Percentiles rank a stretch among this genome's conserved stretches.
Evolutionary conservation across 2,888 invertebrate species (phyloP).

Genomic region (Limnephilus lunatus): DNA sequence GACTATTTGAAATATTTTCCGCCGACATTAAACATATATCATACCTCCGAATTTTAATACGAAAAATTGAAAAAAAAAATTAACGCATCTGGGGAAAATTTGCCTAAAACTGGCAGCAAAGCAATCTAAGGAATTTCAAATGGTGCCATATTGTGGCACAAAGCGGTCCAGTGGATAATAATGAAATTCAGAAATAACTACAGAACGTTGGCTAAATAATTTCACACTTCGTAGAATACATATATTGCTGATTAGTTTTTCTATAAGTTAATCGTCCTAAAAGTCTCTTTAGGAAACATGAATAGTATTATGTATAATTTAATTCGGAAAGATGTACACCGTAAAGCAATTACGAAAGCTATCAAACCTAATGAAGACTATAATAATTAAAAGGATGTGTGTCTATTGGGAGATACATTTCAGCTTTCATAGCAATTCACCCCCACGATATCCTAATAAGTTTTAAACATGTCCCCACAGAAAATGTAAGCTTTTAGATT

Average conservation of each 20-base stretch:
- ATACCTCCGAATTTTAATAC: too few relatives aligned
- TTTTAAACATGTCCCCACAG: slow-evolving; percentile 64
- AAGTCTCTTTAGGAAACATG: background rate
- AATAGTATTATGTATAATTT: background rate
- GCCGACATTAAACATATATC: too few relatives aligned
- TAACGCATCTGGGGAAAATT: too few relatives aligned
- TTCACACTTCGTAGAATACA: background rate
- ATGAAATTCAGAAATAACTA: background rate
- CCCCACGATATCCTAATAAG: slow-evolving; percentile 62
- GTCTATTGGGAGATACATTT: slow-evolving; percentile 53
- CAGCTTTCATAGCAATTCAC: slow-evolving; percentile 50
- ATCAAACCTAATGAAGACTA: slow-evolving; percentile 10
- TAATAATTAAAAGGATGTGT: slow-evolving; percentile 21
- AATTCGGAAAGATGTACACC: background rate
- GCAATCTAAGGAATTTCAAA: too few relatives aligned
- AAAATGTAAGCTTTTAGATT: slow-evolving; percentile 65
- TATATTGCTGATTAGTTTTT: background rate
- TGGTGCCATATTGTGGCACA: too few relatives aligned
- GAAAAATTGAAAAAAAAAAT: too few relatives aligned
- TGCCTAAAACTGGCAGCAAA: too few relatives aligned
- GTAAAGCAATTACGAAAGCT: background rate
- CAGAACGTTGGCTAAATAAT: background rate
- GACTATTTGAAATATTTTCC: too few relatives aligned
- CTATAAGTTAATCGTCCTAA: background rate
- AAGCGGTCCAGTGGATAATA: too few relatives aligned